Conservation (phyloP, 2,888 invertebrate species). For the Gandaritis pyraliata region DNA sequence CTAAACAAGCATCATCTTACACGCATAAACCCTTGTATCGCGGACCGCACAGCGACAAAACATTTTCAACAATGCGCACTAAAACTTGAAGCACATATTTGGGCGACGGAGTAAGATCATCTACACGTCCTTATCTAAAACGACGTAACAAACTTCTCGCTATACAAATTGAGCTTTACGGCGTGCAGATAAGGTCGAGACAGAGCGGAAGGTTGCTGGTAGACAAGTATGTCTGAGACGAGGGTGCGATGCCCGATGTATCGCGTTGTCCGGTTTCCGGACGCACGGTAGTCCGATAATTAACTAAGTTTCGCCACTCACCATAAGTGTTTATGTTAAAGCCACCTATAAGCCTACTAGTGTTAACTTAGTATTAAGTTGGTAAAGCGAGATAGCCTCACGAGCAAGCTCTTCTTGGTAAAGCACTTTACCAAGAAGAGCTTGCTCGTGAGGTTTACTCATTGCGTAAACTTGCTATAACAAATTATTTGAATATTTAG, state of each 20-base stretch:
- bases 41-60: conserved; percentile 63
- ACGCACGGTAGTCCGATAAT: conserved; percentile 69
- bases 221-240: conserved; percentile 65
- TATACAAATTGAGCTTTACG: conserved; percentile 49
- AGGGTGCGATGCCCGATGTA: conserved; percentile 75
- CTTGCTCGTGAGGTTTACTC: not conserved
- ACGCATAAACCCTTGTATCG: conserved; percentile 80
- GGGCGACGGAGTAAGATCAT: conserved; percentile 67
- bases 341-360: conserved; percentile 40
- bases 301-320: conserved; percentile 74
- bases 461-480: conserved; percentile 7
- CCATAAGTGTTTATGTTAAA: conserved; percentile 48
- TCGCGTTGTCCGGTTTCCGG: conserved; percentile 83
- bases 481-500: conserved; percentile 9
- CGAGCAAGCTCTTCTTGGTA: too few relatives aligned
- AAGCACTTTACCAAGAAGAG: too few relatives aligned
- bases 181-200: conserved; percentile 45
- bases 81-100: conserved; percentile 75
- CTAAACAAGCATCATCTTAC: conserved; percentile 84
- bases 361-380: conserved; percentile 14
- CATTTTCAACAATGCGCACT: conserved; percentile 75
- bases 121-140: conserved; percentile 50
- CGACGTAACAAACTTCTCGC: conserved; percentile 45
- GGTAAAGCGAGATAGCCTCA: not conserved
- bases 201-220: conserved; percentile 43